Conservation (phyloP, 2,888 invertebrate species). For the Sepioteuthis lessoniana region DNA sequence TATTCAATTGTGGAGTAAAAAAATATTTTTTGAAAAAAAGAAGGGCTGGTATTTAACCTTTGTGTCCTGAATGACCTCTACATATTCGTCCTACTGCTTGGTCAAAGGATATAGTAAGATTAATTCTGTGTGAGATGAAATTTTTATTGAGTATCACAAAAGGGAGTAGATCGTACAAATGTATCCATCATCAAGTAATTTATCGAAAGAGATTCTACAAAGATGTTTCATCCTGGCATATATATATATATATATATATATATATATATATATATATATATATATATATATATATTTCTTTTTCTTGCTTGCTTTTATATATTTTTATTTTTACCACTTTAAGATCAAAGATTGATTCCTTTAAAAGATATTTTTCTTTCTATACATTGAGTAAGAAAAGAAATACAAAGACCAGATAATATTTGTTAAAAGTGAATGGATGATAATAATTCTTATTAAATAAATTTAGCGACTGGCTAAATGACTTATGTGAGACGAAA, state of each 20-base stretch:
- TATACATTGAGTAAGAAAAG: background rate
- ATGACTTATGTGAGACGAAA: background rate
- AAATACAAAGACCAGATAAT: background rate
- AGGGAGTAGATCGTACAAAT: background rate
- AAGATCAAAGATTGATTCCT: background rate
- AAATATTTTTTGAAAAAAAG: background rate
- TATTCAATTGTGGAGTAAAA: background rate
- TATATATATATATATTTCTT: too few species aligned
- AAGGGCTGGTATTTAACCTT: background rate
- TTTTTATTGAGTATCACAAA: background rate
- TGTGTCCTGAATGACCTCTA: background rate
- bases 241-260: too few species aligned
- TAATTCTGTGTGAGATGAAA: background rate
- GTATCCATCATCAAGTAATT: background rate
- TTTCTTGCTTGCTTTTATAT: background rate
- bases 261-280: too few species aligned
- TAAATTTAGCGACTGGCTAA: background rate
- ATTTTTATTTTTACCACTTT: background rate
- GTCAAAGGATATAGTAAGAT: background rate
- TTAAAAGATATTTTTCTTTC: background rate
- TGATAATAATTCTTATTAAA: conserved; percentile 14
- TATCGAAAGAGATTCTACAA: background rate
- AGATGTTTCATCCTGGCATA: too few species aligned
- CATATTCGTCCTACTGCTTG: background rate
- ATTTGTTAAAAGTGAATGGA: background rate